These are phyloP conservation scores for Melanotaenia trifasciata DNA, from an alignment of 2,797 vertebrate species.

Conservation along the genomic window DNA sequence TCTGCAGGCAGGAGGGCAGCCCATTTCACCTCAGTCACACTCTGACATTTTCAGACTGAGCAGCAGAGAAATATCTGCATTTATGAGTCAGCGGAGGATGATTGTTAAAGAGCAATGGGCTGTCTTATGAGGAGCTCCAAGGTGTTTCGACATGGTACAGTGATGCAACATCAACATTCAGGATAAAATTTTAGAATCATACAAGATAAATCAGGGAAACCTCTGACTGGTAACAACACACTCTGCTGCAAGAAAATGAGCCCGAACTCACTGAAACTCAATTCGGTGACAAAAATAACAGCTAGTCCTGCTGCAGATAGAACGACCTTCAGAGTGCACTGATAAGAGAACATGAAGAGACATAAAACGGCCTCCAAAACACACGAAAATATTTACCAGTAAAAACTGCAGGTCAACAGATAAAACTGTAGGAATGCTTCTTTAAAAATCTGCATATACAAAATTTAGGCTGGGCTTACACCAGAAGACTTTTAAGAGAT, in stretches of 20 bases:
- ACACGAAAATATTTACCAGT: too few species aligned
- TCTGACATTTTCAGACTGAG: slow-evolving; percentile 61
- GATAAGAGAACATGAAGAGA: background rate
- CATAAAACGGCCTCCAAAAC: background rate
- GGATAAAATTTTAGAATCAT: background rate
- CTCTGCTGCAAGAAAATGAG: background rate
- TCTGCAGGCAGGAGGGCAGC: slow-evolving; percentile 18
- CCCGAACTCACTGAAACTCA: background rate
- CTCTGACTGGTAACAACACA: background rate
- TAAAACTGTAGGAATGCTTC: background rate
- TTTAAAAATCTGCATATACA: background rate
- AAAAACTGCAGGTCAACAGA: background rate
- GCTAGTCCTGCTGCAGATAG: background rate
- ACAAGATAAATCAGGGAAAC: background rate
- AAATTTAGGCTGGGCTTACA: too few species aligned
- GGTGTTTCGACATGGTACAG: background rate
- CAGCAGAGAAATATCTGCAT: slow-evolving; percentile 20
- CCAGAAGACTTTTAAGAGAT: too few species aligned
- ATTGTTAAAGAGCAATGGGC: slow-evolving; percentile 24
- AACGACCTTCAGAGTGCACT: background rate
- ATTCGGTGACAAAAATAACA: background rate
- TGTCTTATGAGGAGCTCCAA: background rate
- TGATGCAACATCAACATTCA: background rate
- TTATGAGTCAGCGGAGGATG: slow-evolving; percentile 45
- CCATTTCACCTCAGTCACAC: slow-evolving; percentile 41